A percentile compares a stretch with the other conserved stretches of the same genome.
phyloP scores from a whole-genome alignment of 2,113 vertebrate species.

The Calyptomena viridis region DNA sequence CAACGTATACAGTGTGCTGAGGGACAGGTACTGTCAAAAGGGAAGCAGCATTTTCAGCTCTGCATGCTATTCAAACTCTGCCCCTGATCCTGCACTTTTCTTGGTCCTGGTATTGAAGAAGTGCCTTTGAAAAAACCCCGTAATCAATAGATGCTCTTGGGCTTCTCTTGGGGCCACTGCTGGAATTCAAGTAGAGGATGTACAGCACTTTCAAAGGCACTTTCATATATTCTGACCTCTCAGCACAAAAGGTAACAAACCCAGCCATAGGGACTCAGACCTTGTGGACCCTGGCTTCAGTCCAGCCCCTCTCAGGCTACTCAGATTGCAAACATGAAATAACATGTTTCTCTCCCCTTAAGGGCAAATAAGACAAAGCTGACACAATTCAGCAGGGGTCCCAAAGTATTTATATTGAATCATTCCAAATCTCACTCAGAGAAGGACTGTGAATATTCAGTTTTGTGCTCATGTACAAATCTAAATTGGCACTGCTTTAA shows the following conservation, averaged over 20 bases:
- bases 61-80: neutral
- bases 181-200: slow-evolving; percentile 22
- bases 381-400: neutral
- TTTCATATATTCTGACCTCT: slow-evolving; percentile 36
- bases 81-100: neutral
- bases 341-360: neutral
- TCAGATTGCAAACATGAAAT: slow-evolving; percentile 1
- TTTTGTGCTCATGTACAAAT: neutral
- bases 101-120: slow-evolving; percentile 3
- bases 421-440: neutral
- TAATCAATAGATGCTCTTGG: slow-evolving; percentile 50
- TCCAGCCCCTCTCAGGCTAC: neutral
- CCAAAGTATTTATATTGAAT: neutral
- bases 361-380: slow-evolving; percentile 30
- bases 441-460: neutral
- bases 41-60: neutral
- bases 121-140: slow-evolving; percentile 5
- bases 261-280: neutral
- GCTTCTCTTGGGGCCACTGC: slow-evolving; percentile 20
- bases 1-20: neutral
- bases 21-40: neutral
- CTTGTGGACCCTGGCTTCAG: neutral
- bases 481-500: neutral
- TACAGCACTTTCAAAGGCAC: slow-evolving; percentile 39
- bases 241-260: slow-evolving; percentile 31